Percentiles rank a stretch among this genome's conserved stretches.
Evolutionary conservation across 2,888 invertebrate species (phyloP).

Genomic region (Plemyria rubiginata): DNA sequence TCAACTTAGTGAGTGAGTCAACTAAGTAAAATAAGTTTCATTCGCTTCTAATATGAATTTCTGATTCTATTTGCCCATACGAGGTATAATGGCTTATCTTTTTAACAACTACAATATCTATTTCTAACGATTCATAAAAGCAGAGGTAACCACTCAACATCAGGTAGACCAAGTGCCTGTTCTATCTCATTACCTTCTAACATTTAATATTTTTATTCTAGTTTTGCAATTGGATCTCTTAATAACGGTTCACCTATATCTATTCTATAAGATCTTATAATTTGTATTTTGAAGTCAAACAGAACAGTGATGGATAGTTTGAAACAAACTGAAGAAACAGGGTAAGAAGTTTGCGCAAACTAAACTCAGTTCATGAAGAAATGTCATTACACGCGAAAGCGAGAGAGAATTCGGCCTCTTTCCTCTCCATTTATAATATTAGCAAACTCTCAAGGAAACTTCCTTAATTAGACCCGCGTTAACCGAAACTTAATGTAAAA

Average conservation of each 20-base stretch:
- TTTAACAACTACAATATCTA: no score
- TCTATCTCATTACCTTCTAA: no score
- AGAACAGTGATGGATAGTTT: constrained; percentile 30
- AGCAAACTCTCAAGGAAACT: constrained; percentile 64
- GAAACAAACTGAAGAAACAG: constrained; percentile 41
- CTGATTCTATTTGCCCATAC: no score
- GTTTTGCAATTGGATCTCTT: not conserved
- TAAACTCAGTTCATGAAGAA: constrained; percentile 55
- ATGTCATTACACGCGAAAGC: constrained; percentile 56
- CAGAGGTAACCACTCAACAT: no score
- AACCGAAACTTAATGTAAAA: constrained; percentile 72
- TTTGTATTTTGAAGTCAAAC: constrained; percentile 32
- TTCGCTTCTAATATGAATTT: not conserved
- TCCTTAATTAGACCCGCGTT: constrained; percentile 71
- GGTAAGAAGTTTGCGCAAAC: constrained; percentile 49
- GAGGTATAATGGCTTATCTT: no score
- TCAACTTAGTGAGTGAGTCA: constrained; percentile 14
- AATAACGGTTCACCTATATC: not conserved
- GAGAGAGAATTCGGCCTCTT: constrained; percentile 61
- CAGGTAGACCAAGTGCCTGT: no score
- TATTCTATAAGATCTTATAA: constrained; percentile 6
- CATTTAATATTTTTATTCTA: no score
- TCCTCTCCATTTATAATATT: constrained; percentile 73
- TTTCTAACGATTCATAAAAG: not conserved
- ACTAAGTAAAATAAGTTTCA: constrained; percentile 8